phyloP scores from a whole-genome alignment of 2,113 vertebrate species.

The Paramormyrops kingsleyae region DNA sequence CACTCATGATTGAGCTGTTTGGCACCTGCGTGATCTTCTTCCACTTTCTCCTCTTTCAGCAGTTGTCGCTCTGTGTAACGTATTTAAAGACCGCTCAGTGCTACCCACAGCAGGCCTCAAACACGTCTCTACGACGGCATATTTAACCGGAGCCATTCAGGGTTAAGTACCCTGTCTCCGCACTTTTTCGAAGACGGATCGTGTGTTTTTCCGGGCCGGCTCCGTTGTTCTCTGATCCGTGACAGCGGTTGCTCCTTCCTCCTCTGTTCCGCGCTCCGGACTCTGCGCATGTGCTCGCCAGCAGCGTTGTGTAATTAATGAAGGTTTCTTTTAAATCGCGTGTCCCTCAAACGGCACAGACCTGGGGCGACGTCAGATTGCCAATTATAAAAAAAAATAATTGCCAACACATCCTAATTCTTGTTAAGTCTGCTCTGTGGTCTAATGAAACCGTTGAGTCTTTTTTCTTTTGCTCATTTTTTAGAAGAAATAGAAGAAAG shows the following conservation, averaged over 20 bases:
- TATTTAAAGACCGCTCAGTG: background rate
- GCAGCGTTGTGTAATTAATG: background rate
- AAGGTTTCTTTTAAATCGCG: background rate
- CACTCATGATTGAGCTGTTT: background rate
- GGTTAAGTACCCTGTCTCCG: background rate
- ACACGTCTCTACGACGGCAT: background rate
- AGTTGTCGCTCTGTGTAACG: background rate
- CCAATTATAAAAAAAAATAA: slow-evolving; percentile 10
- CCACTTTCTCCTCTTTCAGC: background rate
- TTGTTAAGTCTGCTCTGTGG: background rate
- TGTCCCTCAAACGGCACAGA: background rate
- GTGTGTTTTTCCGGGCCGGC: background rate
- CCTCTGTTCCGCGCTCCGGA: background rate
- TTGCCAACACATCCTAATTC: background rate
- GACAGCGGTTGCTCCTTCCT: background rate
- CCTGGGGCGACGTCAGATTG: background rate
- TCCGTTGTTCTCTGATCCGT: background rate
- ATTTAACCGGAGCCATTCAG: background rate
- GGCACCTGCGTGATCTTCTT: background rate
- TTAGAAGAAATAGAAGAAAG: background rate
- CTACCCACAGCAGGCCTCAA: background rate
- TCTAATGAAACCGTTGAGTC: background rate
- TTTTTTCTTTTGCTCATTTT: background rate
- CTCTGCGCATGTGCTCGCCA: background rate
- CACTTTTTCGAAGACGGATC: background rate